Evolutionary conservation across 1,140 invertebrate species (phyloP).

Genomic region (Oedothorax gibbosus): DNA sequence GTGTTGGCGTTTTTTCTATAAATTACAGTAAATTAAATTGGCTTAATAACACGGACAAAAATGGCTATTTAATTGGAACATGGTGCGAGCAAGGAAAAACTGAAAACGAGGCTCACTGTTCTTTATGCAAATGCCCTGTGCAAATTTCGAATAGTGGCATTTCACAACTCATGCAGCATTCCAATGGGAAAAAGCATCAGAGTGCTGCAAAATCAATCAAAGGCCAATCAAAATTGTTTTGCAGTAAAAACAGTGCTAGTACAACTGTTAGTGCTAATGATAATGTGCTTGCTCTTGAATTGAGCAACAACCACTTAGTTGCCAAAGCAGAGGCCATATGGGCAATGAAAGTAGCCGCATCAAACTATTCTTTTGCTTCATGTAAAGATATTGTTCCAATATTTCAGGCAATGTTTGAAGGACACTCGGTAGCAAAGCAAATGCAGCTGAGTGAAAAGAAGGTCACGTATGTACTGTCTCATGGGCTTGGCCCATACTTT

Average conservation of each 20-base stretch:
- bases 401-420: conserved; percentile 10
- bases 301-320: neutral
- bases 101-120: neutral
- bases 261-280: neutral
- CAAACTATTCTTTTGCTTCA: conserved; percentile 3
- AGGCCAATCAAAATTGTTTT: neutral
- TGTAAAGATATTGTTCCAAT: conserved; percentile 24
- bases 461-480: neutral
- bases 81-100: neutral
- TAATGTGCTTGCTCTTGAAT: neutral
- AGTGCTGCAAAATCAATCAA: neutral
- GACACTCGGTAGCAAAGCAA: neutral
- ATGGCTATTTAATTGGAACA: neutral
- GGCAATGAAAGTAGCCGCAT: conserved; percentile 5
- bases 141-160: neutral
- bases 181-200: neutral
- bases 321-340: neutral
- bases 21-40: neutral
- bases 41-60: neutral
- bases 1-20: too few relatives aligned
- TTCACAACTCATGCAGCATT: neutral
- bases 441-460: conserved; percentile 24
- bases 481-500: neutral
- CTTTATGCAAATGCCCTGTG: neutral
- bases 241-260: neutral